Evolutionary conservation across 2,113 vertebrate species (phyloP).

Genomic region (Grantiella picta): DNA sequence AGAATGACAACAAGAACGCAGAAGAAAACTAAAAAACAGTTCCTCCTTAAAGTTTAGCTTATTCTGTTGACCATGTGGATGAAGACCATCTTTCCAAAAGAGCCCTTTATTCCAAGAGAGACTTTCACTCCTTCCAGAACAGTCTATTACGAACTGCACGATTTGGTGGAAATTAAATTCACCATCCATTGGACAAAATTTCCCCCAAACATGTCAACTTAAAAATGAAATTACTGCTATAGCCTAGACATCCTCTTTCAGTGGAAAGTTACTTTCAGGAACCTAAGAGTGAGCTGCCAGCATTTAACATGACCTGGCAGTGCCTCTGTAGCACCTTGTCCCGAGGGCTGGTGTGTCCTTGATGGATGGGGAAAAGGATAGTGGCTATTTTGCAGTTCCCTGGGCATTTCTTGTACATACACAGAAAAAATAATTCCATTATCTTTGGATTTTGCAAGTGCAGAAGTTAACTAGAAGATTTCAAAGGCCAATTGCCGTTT

Average conservation of each 20-base stretch:
- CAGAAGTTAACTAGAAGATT: neutral
- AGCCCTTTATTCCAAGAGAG: neutral
- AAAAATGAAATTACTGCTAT: neutral
- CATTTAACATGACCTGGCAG: neutral
- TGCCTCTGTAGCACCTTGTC: neutral
- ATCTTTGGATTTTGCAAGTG: neutral
- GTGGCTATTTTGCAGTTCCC: neutral
- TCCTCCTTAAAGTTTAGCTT: neutral
- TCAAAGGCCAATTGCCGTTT: neutral
- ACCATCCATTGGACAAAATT: neutral
- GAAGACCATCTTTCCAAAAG: neutral
- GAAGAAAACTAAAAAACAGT: neutral
- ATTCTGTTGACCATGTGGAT: neutral
- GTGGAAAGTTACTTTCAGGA: neutral
- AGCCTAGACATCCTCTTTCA: neutral
- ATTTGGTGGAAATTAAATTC: neutral
- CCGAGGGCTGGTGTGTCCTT: fast-evolving
- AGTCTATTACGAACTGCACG: fast-evolving
- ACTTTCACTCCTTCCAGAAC: neutral
- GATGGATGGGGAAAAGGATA: neutral
- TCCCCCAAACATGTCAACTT: neutral
- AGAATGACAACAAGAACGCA: neutral
- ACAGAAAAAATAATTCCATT: neutral
- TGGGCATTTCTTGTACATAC: neutral
- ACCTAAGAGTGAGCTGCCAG: neutral